Evolutionary conservation across 2,113 vertebrate species (phyloP).

Genomic region (Gavialis gangeticus): DNA sequence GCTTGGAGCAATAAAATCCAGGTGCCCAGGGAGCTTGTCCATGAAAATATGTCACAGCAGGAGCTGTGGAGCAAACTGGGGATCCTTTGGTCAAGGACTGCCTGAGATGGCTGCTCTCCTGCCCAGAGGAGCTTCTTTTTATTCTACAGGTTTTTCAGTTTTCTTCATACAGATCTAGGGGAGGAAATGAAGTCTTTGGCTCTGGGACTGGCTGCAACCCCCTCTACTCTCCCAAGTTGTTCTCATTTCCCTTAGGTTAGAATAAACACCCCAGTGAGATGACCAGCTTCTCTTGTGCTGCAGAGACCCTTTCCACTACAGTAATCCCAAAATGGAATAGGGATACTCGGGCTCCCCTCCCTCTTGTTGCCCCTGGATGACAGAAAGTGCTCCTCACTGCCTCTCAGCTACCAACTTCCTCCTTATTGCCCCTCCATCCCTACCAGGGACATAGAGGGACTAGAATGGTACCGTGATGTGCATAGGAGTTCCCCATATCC

Average conservation of each 20-base stretch:
- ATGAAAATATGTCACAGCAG: slow-evolving; percentile 23
- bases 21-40: background rate
- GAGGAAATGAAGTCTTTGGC: too few relatives aligned
- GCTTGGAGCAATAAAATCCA: background rate
- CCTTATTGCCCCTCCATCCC: background rate
- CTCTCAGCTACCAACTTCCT: background rate
- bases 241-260: too few relatives aligned
- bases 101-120: background rate
- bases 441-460: background rate
- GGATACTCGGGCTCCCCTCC: background rate
- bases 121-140: background rate
- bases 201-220: too few relatives aligned
- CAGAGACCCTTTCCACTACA: too few relatives aligned
- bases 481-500: background rate
- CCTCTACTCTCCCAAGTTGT: too few relatives aligned
- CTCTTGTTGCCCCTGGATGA: background rate
- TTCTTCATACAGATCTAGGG: background rate
- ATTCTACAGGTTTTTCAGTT: background rate
- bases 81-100: background rate
- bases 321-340: too few relatives aligned
- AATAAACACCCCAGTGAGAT: too few relatives aligned
- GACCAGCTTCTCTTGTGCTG: too few relatives aligned
- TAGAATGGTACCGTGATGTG: background rate
- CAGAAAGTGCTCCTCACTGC: background rate
- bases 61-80: background rate